Evolutionary conservation across 2,888 invertebrate species (phyloP).

Genomic region (Camptogramma bilineatum): DNA sequence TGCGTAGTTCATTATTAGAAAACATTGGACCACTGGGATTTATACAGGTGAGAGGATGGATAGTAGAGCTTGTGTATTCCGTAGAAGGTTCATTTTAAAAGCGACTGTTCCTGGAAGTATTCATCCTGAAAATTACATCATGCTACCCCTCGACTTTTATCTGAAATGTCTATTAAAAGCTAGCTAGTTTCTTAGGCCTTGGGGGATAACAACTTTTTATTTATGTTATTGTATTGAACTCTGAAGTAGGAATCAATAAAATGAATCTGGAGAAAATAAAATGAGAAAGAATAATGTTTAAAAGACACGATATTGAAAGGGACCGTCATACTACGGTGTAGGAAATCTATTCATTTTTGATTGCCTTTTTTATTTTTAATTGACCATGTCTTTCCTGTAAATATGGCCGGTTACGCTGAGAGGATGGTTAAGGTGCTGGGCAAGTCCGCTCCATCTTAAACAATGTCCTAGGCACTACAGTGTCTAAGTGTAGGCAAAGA

Average conservation of each 20-base stretch:
- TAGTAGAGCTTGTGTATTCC: conserved; percentile 11
- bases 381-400: too few relatives aligned
- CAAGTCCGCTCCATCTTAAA: too few relatives aligned
- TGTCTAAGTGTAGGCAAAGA: too few relatives aligned
- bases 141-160: conserved; percentile 12
- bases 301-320: too few relatives aligned
- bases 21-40: conserved; percentile 44
- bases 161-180: conserved; percentile 6
- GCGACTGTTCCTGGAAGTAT: conserved; percentile 7
- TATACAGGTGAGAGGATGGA: conserved; percentile 20
- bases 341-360: too few relatives aligned
- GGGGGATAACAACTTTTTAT: neutral
- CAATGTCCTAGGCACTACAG: too few relatives aligned
- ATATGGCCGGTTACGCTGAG: too few relatives aligned
- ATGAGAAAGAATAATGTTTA: neutral
- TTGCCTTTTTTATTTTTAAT: too few relatives aligned
- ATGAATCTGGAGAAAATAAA: neutral
- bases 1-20: conserved; percentile 63
- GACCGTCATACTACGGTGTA: too few relatives aligned
- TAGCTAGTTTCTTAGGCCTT: conserved; percentile 4
- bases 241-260: neutral
- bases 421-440: too few relatives aligned
- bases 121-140: conserved; percentile 26
- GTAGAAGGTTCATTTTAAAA: conserved; percentile 10
- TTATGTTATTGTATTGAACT: neutral